Base-by-base conservation (phyloP, 2,797 vertebrate genomes). In the Rhadinocentrus ornatus region DNA sequence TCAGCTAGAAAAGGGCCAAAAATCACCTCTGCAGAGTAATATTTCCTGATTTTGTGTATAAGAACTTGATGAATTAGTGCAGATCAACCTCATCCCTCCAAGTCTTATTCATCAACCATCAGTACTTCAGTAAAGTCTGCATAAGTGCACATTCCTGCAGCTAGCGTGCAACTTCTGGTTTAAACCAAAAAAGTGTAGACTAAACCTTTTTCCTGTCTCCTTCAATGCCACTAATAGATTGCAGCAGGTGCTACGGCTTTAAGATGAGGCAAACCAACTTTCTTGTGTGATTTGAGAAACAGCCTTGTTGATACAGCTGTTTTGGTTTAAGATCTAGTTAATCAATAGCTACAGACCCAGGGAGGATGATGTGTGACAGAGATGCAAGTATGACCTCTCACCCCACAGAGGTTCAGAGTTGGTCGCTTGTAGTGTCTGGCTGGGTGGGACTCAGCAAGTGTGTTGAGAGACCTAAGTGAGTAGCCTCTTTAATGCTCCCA, bases 401-500 rank as follows among this genome's bases (percentile, higher is more conserved):
- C 53, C n/a, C 35, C 18, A 29, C 50, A 69, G 56, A 62, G 46
- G 50, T 5, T 18, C 13, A 27, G 66, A 64, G 63, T 27, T 55
- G 66, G 66, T 22, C 37, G 58, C 55, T 78, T 12, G 13, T 18
- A 2, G 39, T 20, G 54, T 57, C 52, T 62, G 54, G 56, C 34
- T 66, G 81, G 70, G 66, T 58, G 69, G 69, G 77, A 48, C 44
- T 48, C 44, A 22, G 44, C 20, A 2, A 65, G 78, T 63, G 60
- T 63, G 39, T 44, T 48, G 59, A 27, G 60, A 37, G 69, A 37
- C 64, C 61, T 39, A 26, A 13, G 73, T 71, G 81, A 82, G 69
- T 54, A 69, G 75, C 80, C 82, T 90, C 78, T 89, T 87, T 85
- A 87, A 75, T 86, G 82, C 83, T 87, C 75, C 82, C 86, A 88